Base-by-base conservation (phyloP, 2,888 invertebrate genomes). In the Toxonevra muliebris region DNA sequence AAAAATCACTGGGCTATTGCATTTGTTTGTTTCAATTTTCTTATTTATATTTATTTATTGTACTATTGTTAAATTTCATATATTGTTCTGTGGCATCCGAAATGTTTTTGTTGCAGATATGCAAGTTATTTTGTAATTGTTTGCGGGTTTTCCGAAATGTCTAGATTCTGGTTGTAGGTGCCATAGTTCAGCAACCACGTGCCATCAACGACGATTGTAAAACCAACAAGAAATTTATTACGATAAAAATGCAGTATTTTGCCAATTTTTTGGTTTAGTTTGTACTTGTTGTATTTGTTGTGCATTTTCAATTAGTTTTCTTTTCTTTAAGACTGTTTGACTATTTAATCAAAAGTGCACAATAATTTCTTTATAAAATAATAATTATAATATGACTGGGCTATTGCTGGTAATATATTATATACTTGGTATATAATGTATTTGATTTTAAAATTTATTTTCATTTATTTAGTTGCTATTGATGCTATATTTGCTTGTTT, bases 1-100 rank as follows among this genome's bases (percentile, higher is more conserved):
- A 76, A 76, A 77, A 74, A 71, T 81, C 74, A 73, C 77, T 78
- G 81, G 81, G 79, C 81, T 81, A 82, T 82, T 82, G 80, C 65
- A 63, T 57, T 71, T 69, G 45, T 50, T 64, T 53, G 30, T 30
- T 30, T 30, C 30, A 7, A 30, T 62, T 19, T 58, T 42, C 68
- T 48, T 63, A 43, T 65, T 42, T 60, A 63, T 62, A 19, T 60
- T 45, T 11, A 48, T 53, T 19, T 30, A 30, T 30, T 30, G 30
- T 30, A 30, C 30, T 30, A 30, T 30, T 70, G 54, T 30, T 50
- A 65, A 61, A 48, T 63, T 66, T 50, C 20, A 41, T 54, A 12
- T 43, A 30, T 60, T 50, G 20, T 60, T 52, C 50, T 52, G 58
- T 54, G 60, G 54, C 19, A 59, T 69, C 62, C 30, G 9, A 61